Conservation (phyloP, 2,797 vertebrate genomes). For the Sibirionetta formosa region DNA sequence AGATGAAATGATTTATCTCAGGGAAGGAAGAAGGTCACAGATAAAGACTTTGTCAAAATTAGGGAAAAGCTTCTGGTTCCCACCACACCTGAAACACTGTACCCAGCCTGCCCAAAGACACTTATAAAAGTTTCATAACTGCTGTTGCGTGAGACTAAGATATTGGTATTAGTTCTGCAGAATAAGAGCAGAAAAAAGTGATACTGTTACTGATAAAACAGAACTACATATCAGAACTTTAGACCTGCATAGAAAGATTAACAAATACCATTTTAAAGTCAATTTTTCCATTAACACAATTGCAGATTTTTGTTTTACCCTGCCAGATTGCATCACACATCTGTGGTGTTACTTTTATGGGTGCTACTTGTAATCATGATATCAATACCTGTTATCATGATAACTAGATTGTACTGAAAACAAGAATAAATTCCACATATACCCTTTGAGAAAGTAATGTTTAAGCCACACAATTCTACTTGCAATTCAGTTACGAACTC, state of each 20-base stretch:
- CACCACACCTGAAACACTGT: background rate
- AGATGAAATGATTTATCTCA: background rate
- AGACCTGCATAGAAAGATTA: background rate
- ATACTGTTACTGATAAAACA: background rate
- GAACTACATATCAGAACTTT: background rate
- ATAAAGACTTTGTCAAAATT: conserved; percentile 2
- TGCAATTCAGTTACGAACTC: background rate
- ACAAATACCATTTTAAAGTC: background rate
- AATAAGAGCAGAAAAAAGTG: background rate
- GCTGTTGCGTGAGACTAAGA: background rate
- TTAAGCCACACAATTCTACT: background rate
- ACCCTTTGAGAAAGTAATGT: background rate
- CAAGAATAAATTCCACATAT: background rate
- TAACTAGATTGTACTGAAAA: background rate
- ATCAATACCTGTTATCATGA: background rate
- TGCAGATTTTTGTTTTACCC: background rate
- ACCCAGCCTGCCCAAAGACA: background rate
- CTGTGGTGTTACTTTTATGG: background rate
- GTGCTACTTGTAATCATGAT: background rate
- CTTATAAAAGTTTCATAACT: conserved; percentile 23
- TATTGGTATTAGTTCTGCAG: conserved; percentile 14
- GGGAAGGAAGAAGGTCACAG: background rate
- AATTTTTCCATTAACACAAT: background rate
- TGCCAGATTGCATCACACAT: background rate
- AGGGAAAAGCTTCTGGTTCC: background rate